Evolutionary conservation across 1,140 invertebrate species (phyloP).

Genomic region (Harpegnathos saltator): DNA sequence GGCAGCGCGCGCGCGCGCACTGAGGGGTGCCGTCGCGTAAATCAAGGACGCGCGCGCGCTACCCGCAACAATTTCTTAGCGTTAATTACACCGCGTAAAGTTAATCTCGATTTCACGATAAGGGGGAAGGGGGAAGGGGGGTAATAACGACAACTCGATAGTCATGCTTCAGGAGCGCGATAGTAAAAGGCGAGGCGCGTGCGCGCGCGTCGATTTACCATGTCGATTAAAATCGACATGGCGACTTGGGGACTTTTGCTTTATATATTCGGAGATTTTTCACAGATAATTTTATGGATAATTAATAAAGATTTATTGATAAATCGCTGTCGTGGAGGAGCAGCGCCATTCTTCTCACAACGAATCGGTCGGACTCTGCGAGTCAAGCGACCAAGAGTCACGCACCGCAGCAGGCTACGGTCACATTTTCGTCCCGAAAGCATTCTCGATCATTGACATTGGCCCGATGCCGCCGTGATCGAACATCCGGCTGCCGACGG

Average conservation of each 20-base stretch:
- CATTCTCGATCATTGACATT: too few relatives aligned
- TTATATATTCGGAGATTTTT: neutral
- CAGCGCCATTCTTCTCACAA: too few relatives aligned
- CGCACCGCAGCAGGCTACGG: too few relatives aligned
- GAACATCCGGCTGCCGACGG: neutral
- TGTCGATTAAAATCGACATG: neutral
- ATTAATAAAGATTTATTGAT: too few relatives aligned
- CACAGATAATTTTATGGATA: neutral
- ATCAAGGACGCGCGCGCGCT: conserved; percentile 42
- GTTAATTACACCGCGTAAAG: conserved; percentile 46
- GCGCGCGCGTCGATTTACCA: conserved; percentile 10
- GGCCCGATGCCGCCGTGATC: too few relatives aligned
- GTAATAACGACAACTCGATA: conserved; percentile 37
- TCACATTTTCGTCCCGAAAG: too few relatives aligned
- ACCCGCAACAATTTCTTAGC: conserved; percentile 36
- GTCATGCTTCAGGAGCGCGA: conserved; percentile 33
- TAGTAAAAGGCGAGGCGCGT: conserved; percentile 8
- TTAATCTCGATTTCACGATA: conserved; percentile 48
- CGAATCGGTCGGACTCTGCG: too few relatives aligned
- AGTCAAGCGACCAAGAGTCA: too few relatives aligned
- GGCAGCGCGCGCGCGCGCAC: neutral
- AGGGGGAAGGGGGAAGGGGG: neutral
- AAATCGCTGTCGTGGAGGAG: too few relatives aligned
- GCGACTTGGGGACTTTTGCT: neutral
- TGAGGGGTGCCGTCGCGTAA: conserved; percentile 16